Evolutionary conservation across 2,113 vertebrate genomes (phyloP).

Genomic region (Microtus ochrogaster): DNA sequence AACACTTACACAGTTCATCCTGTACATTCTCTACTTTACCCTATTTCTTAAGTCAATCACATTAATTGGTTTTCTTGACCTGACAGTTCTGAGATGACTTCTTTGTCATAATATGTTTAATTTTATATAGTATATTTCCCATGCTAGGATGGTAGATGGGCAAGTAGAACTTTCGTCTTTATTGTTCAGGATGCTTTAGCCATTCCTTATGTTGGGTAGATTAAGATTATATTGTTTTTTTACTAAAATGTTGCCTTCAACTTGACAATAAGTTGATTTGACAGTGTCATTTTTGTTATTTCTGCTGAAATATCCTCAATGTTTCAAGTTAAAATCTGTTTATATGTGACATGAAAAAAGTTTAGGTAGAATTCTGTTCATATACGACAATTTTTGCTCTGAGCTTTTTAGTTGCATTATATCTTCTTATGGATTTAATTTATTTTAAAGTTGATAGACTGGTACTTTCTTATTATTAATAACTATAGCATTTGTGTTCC

Average conservation of each 20-base stretch:
- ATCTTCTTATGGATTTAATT: not conserved
- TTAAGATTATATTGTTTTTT: not conserved
- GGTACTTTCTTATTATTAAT: not conserved
- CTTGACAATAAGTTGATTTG: not conserved
- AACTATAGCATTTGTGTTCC: not conserved
- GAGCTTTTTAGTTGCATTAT: not conserved
- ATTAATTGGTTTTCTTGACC: not conserved
- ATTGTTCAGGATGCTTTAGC: not conserved
- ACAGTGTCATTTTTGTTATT: not conserved
- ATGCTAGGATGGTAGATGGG: not conserved
- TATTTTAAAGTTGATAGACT: not conserved
- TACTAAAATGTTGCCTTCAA: not conserved
- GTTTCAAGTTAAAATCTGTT: not conserved
- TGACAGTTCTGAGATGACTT: not conserved
- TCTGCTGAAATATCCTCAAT: no score
- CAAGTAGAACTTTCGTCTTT: not conserved
- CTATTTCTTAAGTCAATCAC: not conserved
- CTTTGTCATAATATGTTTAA: no score
- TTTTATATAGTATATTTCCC: not conserved
- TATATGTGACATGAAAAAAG: no score
- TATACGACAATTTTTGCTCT: not conserved
- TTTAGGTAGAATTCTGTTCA: no score
- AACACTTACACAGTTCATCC: not conserved
- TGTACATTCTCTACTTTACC: not conserved
- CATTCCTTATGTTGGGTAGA: no score